Evolutionary conservation across 2,797 vertebrate genomes (phyloP).

Genomic region (Semaprochilodus insignis): DNA sequence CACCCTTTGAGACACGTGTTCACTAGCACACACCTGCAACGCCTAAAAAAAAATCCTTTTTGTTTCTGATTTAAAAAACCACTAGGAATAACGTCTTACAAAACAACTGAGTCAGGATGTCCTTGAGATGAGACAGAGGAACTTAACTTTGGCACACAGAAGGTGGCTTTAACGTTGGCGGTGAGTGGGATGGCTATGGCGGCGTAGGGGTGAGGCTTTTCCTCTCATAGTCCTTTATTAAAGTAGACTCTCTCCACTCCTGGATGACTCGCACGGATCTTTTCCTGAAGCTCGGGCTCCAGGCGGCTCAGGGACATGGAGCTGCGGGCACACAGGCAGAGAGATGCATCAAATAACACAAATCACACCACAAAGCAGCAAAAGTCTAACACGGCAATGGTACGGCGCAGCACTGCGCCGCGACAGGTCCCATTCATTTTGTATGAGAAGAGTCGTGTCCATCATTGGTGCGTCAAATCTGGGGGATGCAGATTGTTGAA

Average conservation of each 20-base stretch:
- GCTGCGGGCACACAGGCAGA: slow-evolving; percentile 69
- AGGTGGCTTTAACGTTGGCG: slow-evolving; percentile 65
- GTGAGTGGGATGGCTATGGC: slow-evolving; percentile 60
- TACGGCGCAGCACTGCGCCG: too few relatives aligned
- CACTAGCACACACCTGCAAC: slow-evolving; percentile 54
- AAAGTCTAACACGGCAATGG: too few relatives aligned
- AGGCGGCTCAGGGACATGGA: slow-evolving; percentile 91
- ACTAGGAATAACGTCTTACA: slow-evolving; percentile 62
- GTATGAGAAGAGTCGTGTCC: too few relatives aligned
- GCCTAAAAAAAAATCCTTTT: slow-evolving; percentile 44
- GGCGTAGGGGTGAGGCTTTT: slow-evolving; percentile 60
- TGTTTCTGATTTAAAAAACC: slow-evolving; percentile 57
- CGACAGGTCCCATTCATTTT: not conserved
- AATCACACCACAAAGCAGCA: not conserved
- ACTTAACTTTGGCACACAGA: slow-evolving; percentile 82
- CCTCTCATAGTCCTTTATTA: slow-evolving; percentile 95
- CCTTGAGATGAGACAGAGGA: slow-evolving; percentile 57
- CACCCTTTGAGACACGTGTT: slow-evolving; percentile 54
- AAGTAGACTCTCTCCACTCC: slow-evolving; percentile 91
- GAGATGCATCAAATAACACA: not conserved
- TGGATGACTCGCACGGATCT: slow-evolving; percentile 83
- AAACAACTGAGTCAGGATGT: slow-evolving; percentile 60
- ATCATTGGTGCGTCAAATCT: too few relatives aligned
- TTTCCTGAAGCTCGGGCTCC: slow-evolving; percentile 92
- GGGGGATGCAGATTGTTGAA: too few relatives aligned